Evolutionary conservation across 2,888 invertebrate species (phyloP), one percentile per base, ranked within the genome.

Genomic region (Subacronicta megacephala): DNA sequence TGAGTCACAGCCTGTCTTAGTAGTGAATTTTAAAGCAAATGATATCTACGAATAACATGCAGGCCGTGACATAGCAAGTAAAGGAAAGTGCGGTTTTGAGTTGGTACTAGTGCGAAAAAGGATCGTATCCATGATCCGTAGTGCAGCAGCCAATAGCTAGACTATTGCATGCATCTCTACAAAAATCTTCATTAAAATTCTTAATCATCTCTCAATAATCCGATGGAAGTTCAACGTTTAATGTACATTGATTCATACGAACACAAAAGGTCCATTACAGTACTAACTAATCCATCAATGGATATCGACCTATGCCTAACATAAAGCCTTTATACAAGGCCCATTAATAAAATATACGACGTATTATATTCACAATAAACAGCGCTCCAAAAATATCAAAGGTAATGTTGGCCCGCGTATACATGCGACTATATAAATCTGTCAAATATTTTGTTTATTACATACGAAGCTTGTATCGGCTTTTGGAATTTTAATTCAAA

Each of bases 401-500:
- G 17, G 38, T 42, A 37, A 26, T 37, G 54, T 15, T 38, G 29
- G 42, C 42, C 18, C 40, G 51, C 49, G 51, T 50, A 37, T n/a
- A 16, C 51, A 37, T 60, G 6, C 29, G 36, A 62, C 40, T 61
- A 40, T 54, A 73, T 67, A 71, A 64, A 73, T 67, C 71, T 73
- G 72, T 65, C 72, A 75, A 53, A 65, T 62, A 63, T 60, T 68
- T 72, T 72, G 72, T 73, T 72, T 75, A 72, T 67, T 63, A 68
- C 56, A 44, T 50, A 46, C 33, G 31, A 45, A 41, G 45, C 49
- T 44, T 44, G 46, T 54, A 68, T 68, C 44, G 47, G 69, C 56
- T 62, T 62, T 61, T 57, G 57, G 46, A 59, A 75, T 72, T 70
- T 75, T 71, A 71, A 73, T 72, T 65, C 60, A 18, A 16, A 57